Evolutionary conservation across 2,113 vertebrate species (phyloP), one percentile per base, ranked within the genome.

Genomic region (Turdus rufiventris): DNA sequence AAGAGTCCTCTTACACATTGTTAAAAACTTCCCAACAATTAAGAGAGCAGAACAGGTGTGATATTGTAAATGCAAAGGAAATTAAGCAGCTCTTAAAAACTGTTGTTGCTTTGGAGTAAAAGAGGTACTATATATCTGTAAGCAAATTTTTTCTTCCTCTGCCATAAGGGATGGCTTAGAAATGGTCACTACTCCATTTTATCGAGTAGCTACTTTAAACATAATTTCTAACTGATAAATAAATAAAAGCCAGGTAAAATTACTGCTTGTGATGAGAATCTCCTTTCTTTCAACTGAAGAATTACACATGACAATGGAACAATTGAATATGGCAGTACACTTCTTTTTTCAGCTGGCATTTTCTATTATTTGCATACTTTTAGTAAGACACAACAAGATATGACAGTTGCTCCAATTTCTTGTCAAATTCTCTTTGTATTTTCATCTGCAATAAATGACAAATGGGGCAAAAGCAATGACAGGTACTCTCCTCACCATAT

Each of bases 351-450:
- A 80, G 48, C 24, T 51, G 43, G 45, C 34, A 66, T 85, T 94
- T 95, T 58, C 76, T 88, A 62, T 79, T 92, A 87, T 91, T 89
- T 84, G 50, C 94, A 79, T 75, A 71, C 25, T 90, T 93, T 23
- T 48, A 79, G 40, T 78, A 73, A 60, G 77, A 78, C 81, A 88
- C 71, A 90, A 92, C 31, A 86, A 85, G 62, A 57, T 67, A 68
- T 72, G 83, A 92, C 92, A 93, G 80, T 62, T 88, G n/a, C 50
- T 85, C 57, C 82, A 28, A 94, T 79, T 94, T 85, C 84, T 91
- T 94, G 84, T 91, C 95, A 95, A 93, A 92, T 81, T 91, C 73
- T 79, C 87, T 18, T 91, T 53, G 54, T 79, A 67, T 80, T 95
- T 94, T 79, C 66, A 76, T 87, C 67, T 36, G 43, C 67, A 83